These are phyloP conservation scores for Drosophila pachea DNA, from an alignment of 1,140 invertebrate species.

Conservation along the genomic window DNA sequence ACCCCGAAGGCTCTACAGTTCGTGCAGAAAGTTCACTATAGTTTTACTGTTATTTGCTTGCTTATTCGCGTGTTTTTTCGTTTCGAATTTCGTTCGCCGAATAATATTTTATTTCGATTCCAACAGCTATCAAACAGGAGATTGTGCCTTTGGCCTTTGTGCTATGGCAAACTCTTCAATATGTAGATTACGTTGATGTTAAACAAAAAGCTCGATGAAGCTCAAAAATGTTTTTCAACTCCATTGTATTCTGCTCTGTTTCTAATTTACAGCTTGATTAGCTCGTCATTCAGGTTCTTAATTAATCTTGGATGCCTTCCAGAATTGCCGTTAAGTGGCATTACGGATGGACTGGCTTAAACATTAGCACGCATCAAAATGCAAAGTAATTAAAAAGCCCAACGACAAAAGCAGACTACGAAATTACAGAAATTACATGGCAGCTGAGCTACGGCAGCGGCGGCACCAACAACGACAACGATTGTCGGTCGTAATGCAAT, in stretches of 20 bases:
- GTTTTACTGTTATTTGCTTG: conserved; percentile 51
- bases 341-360: conserved; percentile 15
- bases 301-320: neutral
- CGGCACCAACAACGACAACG: conserved; percentile 55
- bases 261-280: too few relatives aligned
- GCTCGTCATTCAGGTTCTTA: too few relatives aligned
- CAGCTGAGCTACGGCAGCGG: neutral
- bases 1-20: conserved; percentile 31
- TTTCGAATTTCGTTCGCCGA: conserved; percentile 28
- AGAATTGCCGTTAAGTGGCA: conserved; percentile 1
- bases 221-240: too few relatives aligned
- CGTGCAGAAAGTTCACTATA: conserved; percentile 48
- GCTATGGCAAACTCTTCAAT: too few relatives aligned
- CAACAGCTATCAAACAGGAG: too few relatives aligned
- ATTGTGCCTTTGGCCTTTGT: too few relatives aligned
- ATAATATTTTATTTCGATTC: too few relatives aligned
- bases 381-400: conserved; percentile 46
- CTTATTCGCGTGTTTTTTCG: conserved; percentile 63
- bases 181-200: too few relatives aligned
- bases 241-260: too few relatives aligned
- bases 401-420: conserved; percentile 36
- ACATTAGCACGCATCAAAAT: conserved; percentile 46
- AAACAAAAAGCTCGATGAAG: too few relatives aligned
- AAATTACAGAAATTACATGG: conserved; percentile 49
- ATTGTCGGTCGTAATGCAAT: conserved; percentile 72